phyloP scores from a whole-genome alignment of 1,140 invertebrate genomes.

The Rhagoletis pomonella region DNA sequence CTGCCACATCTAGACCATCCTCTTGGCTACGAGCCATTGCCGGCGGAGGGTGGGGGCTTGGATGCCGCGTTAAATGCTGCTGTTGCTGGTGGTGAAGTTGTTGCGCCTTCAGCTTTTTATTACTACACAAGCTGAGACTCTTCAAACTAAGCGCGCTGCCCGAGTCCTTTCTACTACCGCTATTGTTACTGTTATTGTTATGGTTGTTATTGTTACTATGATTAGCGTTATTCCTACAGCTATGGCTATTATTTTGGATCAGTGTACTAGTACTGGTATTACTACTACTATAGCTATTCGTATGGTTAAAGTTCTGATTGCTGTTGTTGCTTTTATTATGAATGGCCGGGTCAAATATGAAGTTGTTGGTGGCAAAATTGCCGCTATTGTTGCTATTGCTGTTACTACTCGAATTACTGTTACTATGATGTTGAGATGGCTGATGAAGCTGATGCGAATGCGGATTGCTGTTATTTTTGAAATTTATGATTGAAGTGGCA shows the following conservation, averaged over 20 bases:
- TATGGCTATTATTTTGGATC: conserved; percentile 56
- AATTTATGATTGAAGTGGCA: conserved; percentile 46
- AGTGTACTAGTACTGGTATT: conserved; percentile 54
- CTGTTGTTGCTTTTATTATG: conserved; percentile 27
- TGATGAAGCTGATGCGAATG: neutral
- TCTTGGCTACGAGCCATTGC: conserved; percentile 30
- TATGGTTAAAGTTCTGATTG: conserved; percentile 6
- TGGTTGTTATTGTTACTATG: conserved; percentile 56
- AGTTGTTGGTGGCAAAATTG: conserved; percentile 28
- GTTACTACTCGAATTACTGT: conserved; percentile 39
- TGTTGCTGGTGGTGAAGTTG: conserved; percentile 42
- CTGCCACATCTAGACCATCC: conserved; percentile 8
- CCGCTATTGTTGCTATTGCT: conserved; percentile 23
- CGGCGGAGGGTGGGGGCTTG: conserved; percentile 49
- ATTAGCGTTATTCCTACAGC: conserved; percentile 56
- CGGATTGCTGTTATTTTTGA: conserved; percentile 14
- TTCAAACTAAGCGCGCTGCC: neutral
- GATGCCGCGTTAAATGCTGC: conserved; percentile 47
- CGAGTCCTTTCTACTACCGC: conserved; percentile 41
- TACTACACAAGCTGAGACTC: conserved; percentile 38
- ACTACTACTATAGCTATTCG: conserved; percentile 50
- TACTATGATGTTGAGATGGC: conserved; percentile 27
- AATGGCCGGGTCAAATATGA: conserved; percentile 28
- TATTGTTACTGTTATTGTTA: conserved; percentile 52
- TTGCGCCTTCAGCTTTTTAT: conserved; percentile 46